Conservation (phyloP, 2,113 vertebrate species). For the Rhegmatorhina hoffmannsi region DNA sequence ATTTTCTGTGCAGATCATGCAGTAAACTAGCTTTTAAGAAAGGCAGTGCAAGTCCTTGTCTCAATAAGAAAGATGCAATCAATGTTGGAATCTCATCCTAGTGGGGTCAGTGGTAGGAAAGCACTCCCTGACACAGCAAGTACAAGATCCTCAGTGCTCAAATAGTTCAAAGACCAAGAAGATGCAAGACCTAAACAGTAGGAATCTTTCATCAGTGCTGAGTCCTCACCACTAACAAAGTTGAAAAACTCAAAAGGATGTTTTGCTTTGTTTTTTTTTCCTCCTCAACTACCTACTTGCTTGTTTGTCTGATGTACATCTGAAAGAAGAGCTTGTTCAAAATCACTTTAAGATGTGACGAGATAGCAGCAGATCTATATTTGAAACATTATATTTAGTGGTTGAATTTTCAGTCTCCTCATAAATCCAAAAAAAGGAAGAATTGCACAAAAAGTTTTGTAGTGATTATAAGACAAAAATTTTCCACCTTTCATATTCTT, state of each 20-base stretch:
- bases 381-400: not conserved
- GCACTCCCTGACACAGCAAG: not conserved
- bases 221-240: not conserved
- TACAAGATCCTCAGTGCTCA: not conserved
- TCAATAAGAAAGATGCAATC: not conserved
- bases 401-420: not conserved
- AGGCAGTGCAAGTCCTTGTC: not conserved
- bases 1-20: not conserved
- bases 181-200: not conserved
- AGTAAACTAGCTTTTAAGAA: not conserved
- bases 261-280: not conserved
- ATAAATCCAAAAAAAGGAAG: not conserved
- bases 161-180: not conserved
- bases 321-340: conserved; percentile 34
- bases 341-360: not conserved
- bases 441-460: not conserved
- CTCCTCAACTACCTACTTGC: not conserved
- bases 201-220: not conserved
- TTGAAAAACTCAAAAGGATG: not conserved
- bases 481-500: not conserved
- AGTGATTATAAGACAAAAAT: not conserved
- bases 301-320: conserved; percentile 34
- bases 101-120: not conserved
- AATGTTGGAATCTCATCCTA: not conserved
- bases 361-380: not conserved